Evolutionary conservation across 2,888 invertebrate genomes (phyloP), one percentile per base, ranked within the genome.

Genomic region (Diadegma fenestrale): DNA sequence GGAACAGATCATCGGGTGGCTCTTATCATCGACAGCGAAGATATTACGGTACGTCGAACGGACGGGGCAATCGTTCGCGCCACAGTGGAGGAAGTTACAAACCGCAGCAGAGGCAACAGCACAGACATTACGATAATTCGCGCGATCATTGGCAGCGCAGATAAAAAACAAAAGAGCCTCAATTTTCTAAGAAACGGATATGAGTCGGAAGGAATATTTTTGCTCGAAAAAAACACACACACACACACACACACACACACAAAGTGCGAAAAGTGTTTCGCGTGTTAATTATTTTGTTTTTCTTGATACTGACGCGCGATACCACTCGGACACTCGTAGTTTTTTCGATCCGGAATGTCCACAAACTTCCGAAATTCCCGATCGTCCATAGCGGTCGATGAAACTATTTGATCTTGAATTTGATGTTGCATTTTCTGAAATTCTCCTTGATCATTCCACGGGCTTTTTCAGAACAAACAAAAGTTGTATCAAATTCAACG

Each of bases 111-210:
- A 89, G 90, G 80, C 88, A 88, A n/a, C 87, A 87, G 19, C 89
- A 91, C 71, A 90, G 90, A 88, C 88, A 92, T 85, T 89, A 90
- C 76, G 89, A 88, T 84, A 89, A 92, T 86, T 89, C 91, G 69
- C 91, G 91, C 64, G 90, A 91, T 69, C 89, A 91, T 71, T 91
- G 91, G 89, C 91, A 91, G 63, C 91, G 90, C 76, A 91, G 91
- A 88, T 91, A 92, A 89, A 88, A 87, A 33, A 63, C 63, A 71
- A 63, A 37, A 51, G 30, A 69, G 72, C 45, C 5, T 76, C 14
- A 22, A 58, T 22, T 33, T 51, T 12, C 58, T 37, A 61, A 41
- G 43, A 45, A 17, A 19, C 30, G 17, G 37, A 71, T 26, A 58
- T 33, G 48, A 61, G 17, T 61, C 26, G 30, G 12, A 43, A 19